Evolutionary conservation across 2,113 vertebrate genomes (phyloP).

Genomic region (Alethe diademata): DNA sequence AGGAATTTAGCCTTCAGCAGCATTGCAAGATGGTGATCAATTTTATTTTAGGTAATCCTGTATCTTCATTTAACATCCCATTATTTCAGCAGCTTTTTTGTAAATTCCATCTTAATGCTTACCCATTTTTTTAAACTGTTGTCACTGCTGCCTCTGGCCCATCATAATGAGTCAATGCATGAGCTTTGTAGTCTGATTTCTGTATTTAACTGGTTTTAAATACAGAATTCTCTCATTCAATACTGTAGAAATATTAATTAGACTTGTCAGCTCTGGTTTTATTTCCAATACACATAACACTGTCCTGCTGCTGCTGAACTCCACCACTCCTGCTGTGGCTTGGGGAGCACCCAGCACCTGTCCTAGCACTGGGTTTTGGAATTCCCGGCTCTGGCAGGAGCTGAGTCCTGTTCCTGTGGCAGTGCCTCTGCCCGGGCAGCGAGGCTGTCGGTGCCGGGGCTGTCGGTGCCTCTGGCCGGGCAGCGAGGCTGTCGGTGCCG

Average conservation of each 20-base stretch:
- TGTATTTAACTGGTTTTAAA: background rate
- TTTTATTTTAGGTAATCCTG: background rate
- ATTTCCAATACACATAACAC: accelerated
- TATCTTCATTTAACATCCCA: background rate
- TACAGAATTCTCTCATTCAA: background rate
- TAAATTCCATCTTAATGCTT: background rate
- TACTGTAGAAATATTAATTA: background rate
- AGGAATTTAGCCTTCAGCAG: background rate
- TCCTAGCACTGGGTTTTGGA: accelerated
- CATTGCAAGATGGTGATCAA: background rate
- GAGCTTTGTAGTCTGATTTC: background rate
- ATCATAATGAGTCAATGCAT: background rate
- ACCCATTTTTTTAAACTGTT: background rate
- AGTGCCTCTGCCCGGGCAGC: background rate
- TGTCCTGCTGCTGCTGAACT: background rate
- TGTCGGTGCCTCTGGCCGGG: too few species aligned
- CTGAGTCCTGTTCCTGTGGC: accelerated
- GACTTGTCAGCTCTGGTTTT: background rate
- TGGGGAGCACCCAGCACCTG: accelerated
- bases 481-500: too few species aligned
- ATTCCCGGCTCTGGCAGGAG: background rate
- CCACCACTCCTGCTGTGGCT: accelerated
- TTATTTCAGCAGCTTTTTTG: background rate
- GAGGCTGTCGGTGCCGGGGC: too few species aligned
- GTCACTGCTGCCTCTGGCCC: background rate